Conservation (phyloP, 2,113 vertebrate species). For the Oxyura jamaicensis region DNA sequence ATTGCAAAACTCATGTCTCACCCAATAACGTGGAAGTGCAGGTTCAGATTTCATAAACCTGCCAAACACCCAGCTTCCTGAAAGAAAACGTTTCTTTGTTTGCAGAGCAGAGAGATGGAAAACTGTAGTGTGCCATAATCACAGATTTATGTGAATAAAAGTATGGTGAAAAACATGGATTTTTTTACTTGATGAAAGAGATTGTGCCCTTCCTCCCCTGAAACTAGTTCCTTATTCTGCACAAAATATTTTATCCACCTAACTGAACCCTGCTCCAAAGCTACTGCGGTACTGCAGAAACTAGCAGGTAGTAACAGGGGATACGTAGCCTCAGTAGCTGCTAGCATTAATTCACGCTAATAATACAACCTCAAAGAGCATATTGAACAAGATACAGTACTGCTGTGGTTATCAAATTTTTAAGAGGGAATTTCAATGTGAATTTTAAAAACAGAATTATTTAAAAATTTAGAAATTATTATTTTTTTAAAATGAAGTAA, state of each 20-base stretch:
- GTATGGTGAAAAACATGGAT: not conserved
- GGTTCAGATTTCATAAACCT: constrained; percentile 29
- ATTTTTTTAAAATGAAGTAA: constrained; percentile 43
- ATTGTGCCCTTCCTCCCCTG: not conserved
- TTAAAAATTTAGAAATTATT: constrained; percentile 67
- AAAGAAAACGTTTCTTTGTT: constrained; percentile 3
- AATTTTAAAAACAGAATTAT: constrained; percentile 54
- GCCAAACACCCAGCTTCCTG: not conserved
- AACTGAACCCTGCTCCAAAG: not conserved
- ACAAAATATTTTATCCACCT: not conserved
- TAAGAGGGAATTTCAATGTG: constrained; percentile 59
- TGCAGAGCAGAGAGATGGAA: not conserved
- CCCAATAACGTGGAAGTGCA: not conserved
- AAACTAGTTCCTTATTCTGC: constrained; percentile 25
- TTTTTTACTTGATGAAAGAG: constrained; percentile 15
- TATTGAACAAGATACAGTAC: constrained; percentile 54
- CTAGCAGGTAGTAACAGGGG: constrained; percentile 52
- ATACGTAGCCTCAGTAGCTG: constrained; percentile 32
- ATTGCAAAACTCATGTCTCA: constrained; percentile 19
- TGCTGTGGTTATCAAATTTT: constrained; percentile 63
- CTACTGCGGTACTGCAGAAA: constrained; percentile 20
- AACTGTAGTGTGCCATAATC: not conserved
- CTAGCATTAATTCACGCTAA: constrained; percentile 65
- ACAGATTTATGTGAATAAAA: not conserved
- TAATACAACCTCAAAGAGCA: constrained; percentile 70